Base-by-base conservation (phyloP, 2,888 invertebrate genomes). In the Leptinotarsa peninsularis region DNA sequence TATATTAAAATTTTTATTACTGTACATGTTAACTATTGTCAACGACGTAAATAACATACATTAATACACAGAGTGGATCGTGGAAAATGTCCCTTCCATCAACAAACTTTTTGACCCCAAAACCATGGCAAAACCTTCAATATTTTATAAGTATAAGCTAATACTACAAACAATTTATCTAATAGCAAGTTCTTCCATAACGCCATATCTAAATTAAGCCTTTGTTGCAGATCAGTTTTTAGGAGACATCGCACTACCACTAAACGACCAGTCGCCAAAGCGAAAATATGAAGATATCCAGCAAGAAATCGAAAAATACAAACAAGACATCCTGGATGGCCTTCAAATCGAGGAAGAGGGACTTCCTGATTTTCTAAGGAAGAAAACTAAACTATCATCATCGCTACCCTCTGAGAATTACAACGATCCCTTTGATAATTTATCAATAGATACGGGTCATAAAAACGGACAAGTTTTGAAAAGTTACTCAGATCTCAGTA, bases 261-360 rank as follows among this genome's bases (percentile, higher is more conserved):
- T 83, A 67, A 79, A 83, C 43, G 83, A 85, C 15, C 76, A 78
- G 17, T 82, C 82, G 66, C 79, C 82, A 18, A 77, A 80, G 72
- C 81, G 81, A 67, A 86, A 86, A 75, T 81, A 84, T 52, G 73
- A 82, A 4, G 72, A 79, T 33, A 90, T 93, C 75, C 93, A 94
- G 86, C 93, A 94, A 86, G 94, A 95, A 86, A 91, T 95, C n/a
- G 94, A 95, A 85, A 93, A 94, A 85, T 91, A 95, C 83, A 94
- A 95, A 83, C 94, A 95, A 84, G 95, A 95, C 87, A 94, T 95
- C 10, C 90, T 95, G 72, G 95, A 95, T 88, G 95, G 95, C 1
- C 89, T 95, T 18, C 95, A 95, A 87, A 94, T 95, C 5, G 95
- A 95, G 89, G 95, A 95, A 85, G 95, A 95, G 86, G 95, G 95